phyloP scores from a whole-genome alignment of 2,797 vertebrate genomes.

The Dipus sagitta region DNA sequence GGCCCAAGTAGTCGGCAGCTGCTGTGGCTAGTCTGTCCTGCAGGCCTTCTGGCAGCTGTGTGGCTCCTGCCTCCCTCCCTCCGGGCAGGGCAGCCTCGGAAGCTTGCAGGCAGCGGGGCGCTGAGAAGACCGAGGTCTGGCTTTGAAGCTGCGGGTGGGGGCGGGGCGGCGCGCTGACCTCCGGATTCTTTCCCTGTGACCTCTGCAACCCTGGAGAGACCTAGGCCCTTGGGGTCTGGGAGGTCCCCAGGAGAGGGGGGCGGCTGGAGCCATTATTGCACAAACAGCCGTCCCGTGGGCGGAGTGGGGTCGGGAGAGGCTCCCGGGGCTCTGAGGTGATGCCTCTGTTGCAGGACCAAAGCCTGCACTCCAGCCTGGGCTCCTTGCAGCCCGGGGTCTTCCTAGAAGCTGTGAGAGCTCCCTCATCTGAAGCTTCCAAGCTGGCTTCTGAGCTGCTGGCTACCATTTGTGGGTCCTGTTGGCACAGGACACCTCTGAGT shows the following conservation, averaged over 20 bases:
- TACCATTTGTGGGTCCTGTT: not conserved
- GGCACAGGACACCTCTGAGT: not conserved
- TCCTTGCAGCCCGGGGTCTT: not conserved
- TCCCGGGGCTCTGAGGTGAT: not conserved
- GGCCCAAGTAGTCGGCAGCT: not conserved
- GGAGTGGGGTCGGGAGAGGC: too few species aligned
- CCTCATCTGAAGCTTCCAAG: not conserved
- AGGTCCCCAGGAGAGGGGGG: not conserved
- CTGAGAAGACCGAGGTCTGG: not conserved
- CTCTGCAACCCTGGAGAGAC: not conserved
- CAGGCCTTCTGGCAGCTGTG: not conserved
- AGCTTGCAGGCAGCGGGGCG: not conserved
- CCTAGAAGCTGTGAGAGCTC: not conserved
- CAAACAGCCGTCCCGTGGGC: not conserved
- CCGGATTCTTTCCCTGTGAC: conserved; percentile 75
- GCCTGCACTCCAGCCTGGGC: not conserved
- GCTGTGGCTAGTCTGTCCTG: not conserved
- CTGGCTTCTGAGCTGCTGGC: not conserved
- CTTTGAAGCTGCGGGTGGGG: conserved; percentile 38
- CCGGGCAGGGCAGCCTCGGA: not conserved
- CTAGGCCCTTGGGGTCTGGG: not conserved
- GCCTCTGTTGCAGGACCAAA: not conserved
- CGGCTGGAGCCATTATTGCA: not conserved
- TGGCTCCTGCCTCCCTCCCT: not conserved
- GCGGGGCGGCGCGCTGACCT: conserved; percentile 55